phyloP scores from a whole-genome alignment of 2,888 invertebrate species.

The Ophion slaviceki region DNA sequence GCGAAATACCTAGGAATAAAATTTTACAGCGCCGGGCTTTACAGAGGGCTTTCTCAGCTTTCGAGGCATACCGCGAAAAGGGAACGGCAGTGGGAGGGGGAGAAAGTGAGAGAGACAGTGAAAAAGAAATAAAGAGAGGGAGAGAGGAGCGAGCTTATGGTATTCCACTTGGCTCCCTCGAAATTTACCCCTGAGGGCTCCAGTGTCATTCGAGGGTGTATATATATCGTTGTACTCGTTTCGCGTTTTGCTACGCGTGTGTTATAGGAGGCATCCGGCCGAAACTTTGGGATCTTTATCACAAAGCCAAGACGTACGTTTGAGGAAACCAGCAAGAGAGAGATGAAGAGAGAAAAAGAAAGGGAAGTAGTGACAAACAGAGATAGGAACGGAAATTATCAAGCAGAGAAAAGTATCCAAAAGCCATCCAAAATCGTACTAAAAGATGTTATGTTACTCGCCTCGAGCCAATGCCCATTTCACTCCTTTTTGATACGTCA shows the following conservation, averaged over 20 bases:
- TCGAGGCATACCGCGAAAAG: background rate
- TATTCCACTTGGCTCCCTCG: conserved; percentile 55
- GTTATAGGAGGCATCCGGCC: conserved; percentile 41
- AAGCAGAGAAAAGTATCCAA: conserved; percentile 16
- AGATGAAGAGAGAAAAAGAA: background rate
- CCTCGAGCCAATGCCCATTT: no score
- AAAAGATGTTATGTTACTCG: no score
- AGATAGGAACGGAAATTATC: conserved; percentile 6
- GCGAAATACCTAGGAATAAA: conserved; percentile 48
- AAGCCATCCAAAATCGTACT: no score
- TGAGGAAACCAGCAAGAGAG: conserved; percentile 32
- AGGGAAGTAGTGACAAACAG: conserved; percentile 12
- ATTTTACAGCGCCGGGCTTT: conserved; percentile 19
- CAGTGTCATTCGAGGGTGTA: conserved; percentile 20
- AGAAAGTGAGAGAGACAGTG: no score
- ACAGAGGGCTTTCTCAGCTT: conserved; percentile 35
- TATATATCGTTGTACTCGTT: conserved; percentile 13
- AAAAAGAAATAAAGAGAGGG: background rate
- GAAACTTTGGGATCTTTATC: conserved; percentile 59
- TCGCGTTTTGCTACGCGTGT: conserved; percentile 30
- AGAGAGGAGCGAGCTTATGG: conserved; percentile 28
- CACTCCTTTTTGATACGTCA: no score
- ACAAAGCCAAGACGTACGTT: conserved; percentile 61
- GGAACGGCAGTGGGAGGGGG: no score
- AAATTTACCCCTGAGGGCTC: conserved; percentile 47